Evolutionary conservation across 2,797 vertebrate genomes (phyloP), one percentile per base, ranked within the genome.

Genomic region (Pangasius macronema): DNA sequence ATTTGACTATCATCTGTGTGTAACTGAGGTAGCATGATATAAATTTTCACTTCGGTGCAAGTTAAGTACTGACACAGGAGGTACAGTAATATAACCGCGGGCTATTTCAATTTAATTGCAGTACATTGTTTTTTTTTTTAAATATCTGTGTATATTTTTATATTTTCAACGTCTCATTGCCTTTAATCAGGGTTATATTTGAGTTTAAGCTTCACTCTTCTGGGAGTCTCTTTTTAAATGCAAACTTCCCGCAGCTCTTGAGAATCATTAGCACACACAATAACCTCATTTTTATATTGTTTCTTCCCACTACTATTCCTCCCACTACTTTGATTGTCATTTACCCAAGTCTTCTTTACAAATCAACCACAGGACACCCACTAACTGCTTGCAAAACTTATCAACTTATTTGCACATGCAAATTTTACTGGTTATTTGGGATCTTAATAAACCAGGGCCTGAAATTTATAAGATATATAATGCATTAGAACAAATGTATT

Each of bases 241-340:
- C 55, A 46, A 85, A 85, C 55, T 22, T 85, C 84, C 82, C 49
- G 13, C 82, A 83, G 82, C 63, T 53, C 82, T 68, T 68, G 46
- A 83, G 46, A 83, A 70, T 83, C 68, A 68, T 83, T 83, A 83
- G 82, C 82, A 55, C 42, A 55, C 49, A 83, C 82, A 83, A 53
- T 83, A 83, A 83, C 82, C 82, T 68, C 63, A 53, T 83, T 83
- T 83, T 83, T 68, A 67, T 68, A 83, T 83, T 53, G 82, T 68
- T 68, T 68, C 82, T 49, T 68, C 81, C 81, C 63, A 53, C 81
- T 68, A 22, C 39, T 83, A 3, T 83, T 53, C 82, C 63, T 70
- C 63, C 82, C 49, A 68, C 82, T 68, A 68, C n/a, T 68, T 7
- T 68, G 63, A 46, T 53, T 82, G 80, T 82, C 59, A 82, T 65